Conservation (phyloP, 1,140 invertebrate genomes). For the Drosophila melanica region DNA sequence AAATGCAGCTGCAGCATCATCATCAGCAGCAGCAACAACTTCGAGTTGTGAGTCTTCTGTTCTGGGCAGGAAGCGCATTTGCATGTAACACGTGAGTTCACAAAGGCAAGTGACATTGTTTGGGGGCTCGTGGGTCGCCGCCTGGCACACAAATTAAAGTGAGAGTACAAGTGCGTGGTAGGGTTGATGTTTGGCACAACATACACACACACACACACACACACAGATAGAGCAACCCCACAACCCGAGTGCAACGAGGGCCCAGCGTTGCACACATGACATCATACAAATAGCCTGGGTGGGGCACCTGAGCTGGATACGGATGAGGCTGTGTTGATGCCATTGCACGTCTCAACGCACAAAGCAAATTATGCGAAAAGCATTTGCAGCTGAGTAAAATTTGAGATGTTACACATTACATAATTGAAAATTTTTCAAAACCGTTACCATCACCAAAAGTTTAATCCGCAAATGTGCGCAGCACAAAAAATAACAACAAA, state of each 20-base stretch:
- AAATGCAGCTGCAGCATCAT: conserved; percentile 14
- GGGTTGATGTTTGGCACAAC: conserved; percentile 65
- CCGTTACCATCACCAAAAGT: too few species aligned
- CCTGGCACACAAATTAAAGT: conserved; percentile 80
- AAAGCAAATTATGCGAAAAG: conserved; percentile 78
- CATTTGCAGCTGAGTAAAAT: conserved; percentile 57
- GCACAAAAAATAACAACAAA: too few species aligned
- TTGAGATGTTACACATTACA: conserved; percentile 64
- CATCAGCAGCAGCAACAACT: conserved; percentile 13
- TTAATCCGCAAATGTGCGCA: too few species aligned
- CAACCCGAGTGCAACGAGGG: conserved; percentile 3
- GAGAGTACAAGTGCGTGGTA: conserved; percentile 72
- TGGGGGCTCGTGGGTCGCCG: conserved; percentile 45
- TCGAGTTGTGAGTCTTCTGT: conserved; percentile 37
- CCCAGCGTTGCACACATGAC: conserved; percentile 35
- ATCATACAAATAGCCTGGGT: conserved; percentile 42
- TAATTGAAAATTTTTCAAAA: conserved; percentile 62
- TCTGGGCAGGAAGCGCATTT: conserved; percentile 69
- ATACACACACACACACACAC: conserved; percentile 17
- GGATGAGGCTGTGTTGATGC: conserved; percentile 15
- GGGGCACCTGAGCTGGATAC: neutral
- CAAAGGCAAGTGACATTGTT: conserved; percentile 80
- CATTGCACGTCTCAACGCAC: conserved; percentile 64
- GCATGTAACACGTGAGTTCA: conserved; percentile 80
- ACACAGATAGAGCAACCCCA: neutral